These are phyloP conservation scores for Enteromius argenteus DNA, from an alignment of 2,797 vertebrate genomes.

Conservation along the genomic window DNA sequence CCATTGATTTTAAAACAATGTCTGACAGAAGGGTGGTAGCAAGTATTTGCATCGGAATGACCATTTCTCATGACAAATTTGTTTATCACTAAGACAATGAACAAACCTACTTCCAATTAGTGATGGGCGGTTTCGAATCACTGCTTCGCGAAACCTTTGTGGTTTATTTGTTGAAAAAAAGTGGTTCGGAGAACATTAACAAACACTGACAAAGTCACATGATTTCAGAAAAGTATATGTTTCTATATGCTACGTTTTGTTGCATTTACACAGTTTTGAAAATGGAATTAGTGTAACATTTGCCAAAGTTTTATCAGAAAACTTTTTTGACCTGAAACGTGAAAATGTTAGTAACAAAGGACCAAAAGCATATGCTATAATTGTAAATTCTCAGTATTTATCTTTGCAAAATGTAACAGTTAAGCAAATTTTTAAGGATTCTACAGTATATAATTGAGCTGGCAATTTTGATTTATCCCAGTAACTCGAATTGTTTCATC, in stretches of 20 bases:
- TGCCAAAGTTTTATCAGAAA: background rate
- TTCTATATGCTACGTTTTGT: background rate
- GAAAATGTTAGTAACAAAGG: background rate
- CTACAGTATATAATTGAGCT: background rate
- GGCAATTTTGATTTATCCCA: background rate
- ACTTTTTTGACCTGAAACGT: background rate
- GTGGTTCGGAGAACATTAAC: background rate
- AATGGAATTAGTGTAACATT: background rate
- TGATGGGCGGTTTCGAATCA: too few species aligned
- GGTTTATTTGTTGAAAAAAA: background rate
- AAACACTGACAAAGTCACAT: background rate
- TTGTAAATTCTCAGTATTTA: background rate
- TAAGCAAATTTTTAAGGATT: background rate
- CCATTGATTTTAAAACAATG: background rate
- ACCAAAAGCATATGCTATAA: background rate
- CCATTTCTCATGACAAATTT: background rate
- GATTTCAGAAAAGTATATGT: background rate
- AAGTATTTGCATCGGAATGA: background rate
- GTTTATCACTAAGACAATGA: background rate
- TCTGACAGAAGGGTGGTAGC: background rate
- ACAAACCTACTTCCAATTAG: background rate
- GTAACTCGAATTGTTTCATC: background rate
- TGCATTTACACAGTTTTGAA: background rate
- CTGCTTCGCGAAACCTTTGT: background rate
- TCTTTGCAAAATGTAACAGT: background rate